A percentile compares a stretch with the other conserved stretches of the same genome.
These are phyloP conservation scores for Atherinosoma microstoma DNA, from an alignment of 2,797 vertebrate genomes.

Conservation along the genomic window DNA sequence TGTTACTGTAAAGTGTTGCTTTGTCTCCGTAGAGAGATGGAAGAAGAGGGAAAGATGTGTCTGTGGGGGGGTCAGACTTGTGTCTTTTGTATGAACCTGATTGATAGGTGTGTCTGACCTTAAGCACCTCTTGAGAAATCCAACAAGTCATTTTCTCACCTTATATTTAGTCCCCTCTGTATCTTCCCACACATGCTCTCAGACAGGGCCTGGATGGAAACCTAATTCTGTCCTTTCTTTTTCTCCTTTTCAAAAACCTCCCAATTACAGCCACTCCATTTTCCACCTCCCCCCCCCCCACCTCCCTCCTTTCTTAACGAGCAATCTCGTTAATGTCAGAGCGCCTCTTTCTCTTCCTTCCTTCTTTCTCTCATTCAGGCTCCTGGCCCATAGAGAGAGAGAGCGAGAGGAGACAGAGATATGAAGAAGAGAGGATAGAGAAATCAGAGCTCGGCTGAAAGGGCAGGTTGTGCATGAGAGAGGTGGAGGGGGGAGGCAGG, in stretches of 20 bases:
- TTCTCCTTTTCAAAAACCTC: slow-evolving; percentile 80
- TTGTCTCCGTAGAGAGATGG: slow-evolving; percentile 60
- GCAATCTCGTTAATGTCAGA: slow-evolving; percentile 80
- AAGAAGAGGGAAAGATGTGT: slow-evolving; percentile 22
- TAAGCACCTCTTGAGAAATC: slow-evolving; percentile 72
- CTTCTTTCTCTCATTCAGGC: slow-evolving; percentile 68
- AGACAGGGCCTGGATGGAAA: slow-evolving; percentile 74
- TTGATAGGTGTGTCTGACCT: slow-evolving; percentile 77
- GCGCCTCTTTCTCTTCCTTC: slow-evolving; percentile 56
- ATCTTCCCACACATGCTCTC: slow-evolving; percentile 46
- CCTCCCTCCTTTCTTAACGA: slow-evolving; percentile 75
- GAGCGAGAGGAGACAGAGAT: slow-evolving; percentile 25
- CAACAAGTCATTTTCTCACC: slow-evolving; percentile 75
- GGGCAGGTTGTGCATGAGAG: slow-evolving; percentile 64
- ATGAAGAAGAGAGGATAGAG: slow-evolving; percentile 57
- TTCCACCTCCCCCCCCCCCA: slow-evolving; percentile 57
- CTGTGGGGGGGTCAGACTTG: slow-evolving; percentile 2
- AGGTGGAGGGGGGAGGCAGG: slow-evolving; percentile 48
- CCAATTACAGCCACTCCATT: slow-evolving; percentile 85
- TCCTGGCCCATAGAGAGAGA: slow-evolving; percentile 48
- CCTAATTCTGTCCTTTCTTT: slow-evolving; percentile 82
- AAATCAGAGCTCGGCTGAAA: slow-evolving; percentile 64
- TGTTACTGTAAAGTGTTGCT: slow-evolving; percentile 72
- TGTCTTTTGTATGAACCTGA: slow-evolving; percentile 63
- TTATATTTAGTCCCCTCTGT: slow-evolving; percentile 62